phyloP scores from a whole-genome alignment of 2,888 invertebrate genomes.

The Drosophila putrida region DNA sequence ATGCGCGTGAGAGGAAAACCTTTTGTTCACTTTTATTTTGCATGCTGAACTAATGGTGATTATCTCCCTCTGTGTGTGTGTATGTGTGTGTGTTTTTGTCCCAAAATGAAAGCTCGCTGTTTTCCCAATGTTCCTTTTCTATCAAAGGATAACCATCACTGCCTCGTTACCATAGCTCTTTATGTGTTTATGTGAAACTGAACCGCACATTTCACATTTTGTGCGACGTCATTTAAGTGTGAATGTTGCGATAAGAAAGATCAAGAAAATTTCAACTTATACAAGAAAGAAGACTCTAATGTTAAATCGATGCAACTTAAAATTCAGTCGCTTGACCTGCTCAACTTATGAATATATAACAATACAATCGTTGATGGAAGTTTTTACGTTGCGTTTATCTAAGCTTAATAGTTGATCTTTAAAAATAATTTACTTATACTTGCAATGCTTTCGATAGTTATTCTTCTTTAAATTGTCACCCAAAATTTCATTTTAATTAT shows the following conservation, averaged over 20 bases:
- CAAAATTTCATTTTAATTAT: too few species aligned
- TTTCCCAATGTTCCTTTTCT: slow-evolving; percentile 7
- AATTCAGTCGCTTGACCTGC: background rate
- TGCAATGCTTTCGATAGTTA: too few species aligned
- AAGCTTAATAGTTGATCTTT: too few species aligned
- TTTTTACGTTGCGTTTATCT: background rate
- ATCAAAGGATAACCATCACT: slow-evolving; percentile 49
- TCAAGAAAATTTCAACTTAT: slow-evolving; percentile 4
- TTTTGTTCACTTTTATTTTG: slow-evolving; percentile 59
- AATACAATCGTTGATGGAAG: background rate
- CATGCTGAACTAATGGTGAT: slow-evolving; percentile 63
- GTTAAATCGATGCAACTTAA: background rate
- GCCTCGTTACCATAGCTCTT: slow-evolving; percentile 6
- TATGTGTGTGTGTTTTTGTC: slow-evolving; percentile 8
- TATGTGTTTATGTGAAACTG: background rate
- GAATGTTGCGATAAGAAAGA: slow-evolving; percentile 57
- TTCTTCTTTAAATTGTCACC: too few species aligned
- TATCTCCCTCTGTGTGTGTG: slow-evolving; percentile 29
- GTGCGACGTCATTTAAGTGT: slow-evolving; percentile 61
- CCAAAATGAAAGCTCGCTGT: slow-evolving; percentile 18
- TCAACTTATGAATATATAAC: background rate
- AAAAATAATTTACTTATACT: too few species aligned
- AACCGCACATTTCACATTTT: slow-evolving; percentile 26
- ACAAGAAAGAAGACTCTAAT: background rate
- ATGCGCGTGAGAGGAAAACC: slow-evolving; percentile 62